Base-by-base conservation (phyloP, 2,797 vertebrate genomes). In the Trachurus trachurus region DNA sequence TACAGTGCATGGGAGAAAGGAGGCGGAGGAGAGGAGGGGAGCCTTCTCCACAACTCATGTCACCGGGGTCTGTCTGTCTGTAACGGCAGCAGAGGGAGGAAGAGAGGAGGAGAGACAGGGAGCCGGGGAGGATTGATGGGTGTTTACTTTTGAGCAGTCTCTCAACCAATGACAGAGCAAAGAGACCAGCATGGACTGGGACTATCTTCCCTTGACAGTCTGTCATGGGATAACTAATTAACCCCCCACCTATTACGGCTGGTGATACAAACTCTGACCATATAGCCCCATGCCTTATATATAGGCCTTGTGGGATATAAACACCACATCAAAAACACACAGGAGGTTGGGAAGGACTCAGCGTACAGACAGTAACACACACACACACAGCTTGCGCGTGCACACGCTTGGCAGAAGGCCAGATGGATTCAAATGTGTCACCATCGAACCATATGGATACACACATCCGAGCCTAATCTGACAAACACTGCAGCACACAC, bases 61-160 rank as follows among this genome's bases (percentile, higher is more conserved):
- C 86, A 77, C 71, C 11, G 49, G 61, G 73, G 5, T 72, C 76
- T 68, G 79, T 78, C 64, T 71, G 74, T 72, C 26, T 26, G 26
- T 26, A 66, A 76, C 66, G 81, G 88, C 61, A 81, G 69, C 71
- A 54, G 54, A 54, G 71, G 59, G 76, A 68, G 68, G 67, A 68
- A 49, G 71, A 77, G 69, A 52, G 77, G 40, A 11, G 73, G 68
- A 34, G 66, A 74, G 82, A 89, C 61, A 78, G 81, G 75, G 80
- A 81, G 82, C 66, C 74, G 61, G 73, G 56, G 65, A 86, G 84
- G 89, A 92, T 84, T 93, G 91, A 95, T 89, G 90, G 79, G 73
- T 77, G 82, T 93, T 94, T 91, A 90, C 89, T 89, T 91, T 92
- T 90, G 87, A 87, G 86, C 77, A 82, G 80, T 71, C 71, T 89